These are phyloP conservation scores for Cremastinae sp. DNA, from an alignment of 2,888 invertebrate species.

Conservation along the genomic window DNA sequence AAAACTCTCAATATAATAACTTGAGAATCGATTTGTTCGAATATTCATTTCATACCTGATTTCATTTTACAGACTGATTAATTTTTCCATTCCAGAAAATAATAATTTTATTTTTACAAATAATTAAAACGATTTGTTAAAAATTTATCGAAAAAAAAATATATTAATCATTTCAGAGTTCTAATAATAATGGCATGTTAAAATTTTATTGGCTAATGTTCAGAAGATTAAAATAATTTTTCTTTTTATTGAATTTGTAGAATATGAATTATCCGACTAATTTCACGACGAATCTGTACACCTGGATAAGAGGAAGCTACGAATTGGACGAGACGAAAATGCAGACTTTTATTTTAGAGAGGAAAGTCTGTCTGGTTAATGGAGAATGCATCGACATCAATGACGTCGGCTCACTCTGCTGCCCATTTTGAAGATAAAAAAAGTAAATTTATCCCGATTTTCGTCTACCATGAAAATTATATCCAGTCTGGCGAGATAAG, in stretches of 20 bases:
- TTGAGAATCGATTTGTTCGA: too few relatives aligned
- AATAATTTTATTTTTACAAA: too few relatives aligned
- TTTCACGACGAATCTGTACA: conserved; percentile 66
- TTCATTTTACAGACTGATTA: too few relatives aligned
- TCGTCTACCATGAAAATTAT: too few relatives aligned
- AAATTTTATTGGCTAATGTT: background rate
- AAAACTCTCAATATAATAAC: too few relatives aligned
- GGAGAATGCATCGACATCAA: conserved; percentile 65
- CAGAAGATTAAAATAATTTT: background rate
- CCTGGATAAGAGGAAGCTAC: conserved; percentile 62
- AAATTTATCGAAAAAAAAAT: too few relatives aligned
- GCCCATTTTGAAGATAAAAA: conserved; percentile 64
- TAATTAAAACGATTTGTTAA: too few relatives aligned
- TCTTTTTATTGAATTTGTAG: conserved; percentile 58
- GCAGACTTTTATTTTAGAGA: conserved; percentile 62
- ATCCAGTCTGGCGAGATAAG: too few relatives aligned
- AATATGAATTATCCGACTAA: conserved; percentile 63
- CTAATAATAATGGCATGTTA: background rate
- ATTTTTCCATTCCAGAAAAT: too few relatives aligned
- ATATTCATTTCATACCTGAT: too few relatives aligned
- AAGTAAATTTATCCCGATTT: background rate
- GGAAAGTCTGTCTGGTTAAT: conserved; percentile 61
- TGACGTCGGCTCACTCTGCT: conserved; percentile 68
- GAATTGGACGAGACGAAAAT: conserved; percentile 60
- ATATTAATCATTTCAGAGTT: background rate